Evolutionary conservation across 1,140 invertebrate species (phyloP).

Genomic region (Neodiprion fabricii): DNA sequence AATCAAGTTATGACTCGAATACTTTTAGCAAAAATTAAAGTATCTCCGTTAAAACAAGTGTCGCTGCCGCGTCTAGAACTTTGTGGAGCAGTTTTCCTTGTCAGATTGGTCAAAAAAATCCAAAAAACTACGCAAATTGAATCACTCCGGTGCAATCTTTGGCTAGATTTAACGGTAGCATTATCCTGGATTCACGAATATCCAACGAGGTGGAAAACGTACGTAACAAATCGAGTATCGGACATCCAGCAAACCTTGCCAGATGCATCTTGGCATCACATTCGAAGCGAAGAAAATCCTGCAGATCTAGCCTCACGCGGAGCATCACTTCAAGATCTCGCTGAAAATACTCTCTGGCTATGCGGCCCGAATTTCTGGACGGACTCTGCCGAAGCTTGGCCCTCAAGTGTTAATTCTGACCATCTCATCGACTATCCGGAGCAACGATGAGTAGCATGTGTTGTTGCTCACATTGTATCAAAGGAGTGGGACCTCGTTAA

Average conservation of each 20-base stretch:
- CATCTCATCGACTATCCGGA: too few relatives aligned
- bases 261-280: slow-evolving; percentile 27
- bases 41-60: slow-evolving; percentile 41
- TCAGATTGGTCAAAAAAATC: slow-evolving; percentile 17
- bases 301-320: slow-evolving; percentile 29
- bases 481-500: too few relatives aligned
- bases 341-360: too few relatives aligned
- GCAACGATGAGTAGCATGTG: too few relatives aligned
- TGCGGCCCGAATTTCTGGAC: too few relatives aligned
- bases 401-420: too few relatives aligned
- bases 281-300: slow-evolving; percentile 26
- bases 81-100: slow-evolving; percentile 24
- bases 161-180: slow-evolving; percentile 26
- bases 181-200: slow-evolving; percentile 29
- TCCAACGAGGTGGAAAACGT: slow-evolving; percentile 27
- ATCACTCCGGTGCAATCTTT: background rate
- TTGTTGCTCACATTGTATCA: too few relatives aligned
- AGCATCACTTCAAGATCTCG: background rate
- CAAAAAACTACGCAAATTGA: background rate
- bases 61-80: slow-evolving; percentile 37
- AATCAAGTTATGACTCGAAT: background rate
- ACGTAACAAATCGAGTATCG: slow-evolving; percentile 30
- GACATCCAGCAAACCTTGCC: slow-evolving; percentile 21
- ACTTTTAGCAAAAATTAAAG: slow-evolving; percentile 28
- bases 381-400: too few relatives aligned